Percentiles rank a stretch among this genome's conserved stretches.
phyloP scores from a whole-genome alignment of 1,140 invertebrate species.

The Thaumatotibia leucotreta region DNA sequence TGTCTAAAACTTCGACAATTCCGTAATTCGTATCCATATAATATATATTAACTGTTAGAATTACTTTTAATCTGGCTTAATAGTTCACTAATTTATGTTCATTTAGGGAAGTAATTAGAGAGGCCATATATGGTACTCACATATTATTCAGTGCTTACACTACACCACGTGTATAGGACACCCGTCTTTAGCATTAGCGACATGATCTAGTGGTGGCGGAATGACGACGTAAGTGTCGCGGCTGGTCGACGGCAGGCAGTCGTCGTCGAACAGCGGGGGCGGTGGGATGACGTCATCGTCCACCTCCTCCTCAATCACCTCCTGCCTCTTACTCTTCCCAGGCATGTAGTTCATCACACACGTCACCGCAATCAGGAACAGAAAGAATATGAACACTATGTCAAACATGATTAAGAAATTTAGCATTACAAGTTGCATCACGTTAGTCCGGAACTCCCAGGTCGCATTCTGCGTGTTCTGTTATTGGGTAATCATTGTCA shows the following conservation, averaged over 20 bases:
- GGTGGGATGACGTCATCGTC: slow-evolving; percentile 72
- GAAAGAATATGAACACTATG: slow-evolving; percentile 89
- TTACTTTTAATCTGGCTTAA: no score
- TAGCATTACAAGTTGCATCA: slow-evolving; percentile 88
- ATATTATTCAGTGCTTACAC: slow-evolving; percentile 54
- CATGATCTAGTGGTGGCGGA: slow-evolving; percentile 57
- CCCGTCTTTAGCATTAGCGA: slow-evolving; percentile 53
- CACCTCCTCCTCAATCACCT: slow-evolving; percentile 56
- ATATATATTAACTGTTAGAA: no score
- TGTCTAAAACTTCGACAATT: no score
- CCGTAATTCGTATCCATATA: no score
- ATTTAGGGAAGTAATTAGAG: background rate
- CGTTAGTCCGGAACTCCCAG: slow-evolving; percentile 36
- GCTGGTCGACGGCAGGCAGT: slow-evolving; percentile 35
- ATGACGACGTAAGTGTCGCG: slow-evolving; percentile 71
- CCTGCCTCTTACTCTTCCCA: slow-evolving; percentile 47
- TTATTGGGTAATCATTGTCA: background rate
- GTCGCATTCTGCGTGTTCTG: slow-evolving; percentile 51
- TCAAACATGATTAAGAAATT: slow-evolving; percentile 92
- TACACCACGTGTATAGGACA: slow-evolving; percentile 74
- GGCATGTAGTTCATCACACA: slow-evolving; percentile 89
- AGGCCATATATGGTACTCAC: slow-evolving; percentile 35
- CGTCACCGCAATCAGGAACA: slow-evolving; percentile 88
- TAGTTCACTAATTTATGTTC: no score
- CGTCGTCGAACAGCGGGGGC: slow-evolving; percentile 65